Evolutionary conservation across 2,113 vertebrate genomes (phyloP), one percentile per base, ranked within the genome.

Genomic region (Polypterus bichir): DNA sequence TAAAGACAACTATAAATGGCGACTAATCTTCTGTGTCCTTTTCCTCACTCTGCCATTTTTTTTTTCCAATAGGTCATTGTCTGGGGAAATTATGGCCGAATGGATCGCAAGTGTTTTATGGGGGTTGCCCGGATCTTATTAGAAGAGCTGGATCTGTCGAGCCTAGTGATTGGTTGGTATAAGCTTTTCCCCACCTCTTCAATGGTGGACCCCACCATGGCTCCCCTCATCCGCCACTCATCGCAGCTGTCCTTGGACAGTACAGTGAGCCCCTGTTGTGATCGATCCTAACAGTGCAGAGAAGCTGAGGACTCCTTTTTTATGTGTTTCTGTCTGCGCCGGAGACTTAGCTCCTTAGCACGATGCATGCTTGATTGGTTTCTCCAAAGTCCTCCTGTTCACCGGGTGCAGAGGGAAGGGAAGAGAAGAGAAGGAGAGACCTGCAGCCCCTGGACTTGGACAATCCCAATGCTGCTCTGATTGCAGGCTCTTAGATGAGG

Each of bases 101-200:
- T 98, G 96, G 96, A 97, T 70, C 87, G 94, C 67, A 98, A 98
- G 74, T 91, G 93, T 77, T 98, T 98, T 84, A 97, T 98, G 94
- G 96, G 96, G 4, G 91, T 97, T 9, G 93, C 93, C 63, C 91
- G 94, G 48, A 94, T 97, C 75, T 80, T 98, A 7, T 71, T 97
- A 86, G 96, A 97, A 79, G 96, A 98, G 83, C 83, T 98, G 84
- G 96, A 97, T 89, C 86, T 98, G 82, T 94, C 88, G 63, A 84
- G 83, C 60, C 85, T 96, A 78, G 94, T 94, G 4, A 93, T 97
- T 53, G 93, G 94, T 76, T 98, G 96, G 96, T 98, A 98, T 88
- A 98, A 97, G 92, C 91, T 98, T 67, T 98, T 98, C 78, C 96
- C 96, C 64, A 95, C 92, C 70, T 98, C 94, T 70, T 98, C 96